Evolutionary conservation across 2,797 vertebrate genomes (phyloP).

Genomic region (Eupleurogrammus muticus): DNA sequence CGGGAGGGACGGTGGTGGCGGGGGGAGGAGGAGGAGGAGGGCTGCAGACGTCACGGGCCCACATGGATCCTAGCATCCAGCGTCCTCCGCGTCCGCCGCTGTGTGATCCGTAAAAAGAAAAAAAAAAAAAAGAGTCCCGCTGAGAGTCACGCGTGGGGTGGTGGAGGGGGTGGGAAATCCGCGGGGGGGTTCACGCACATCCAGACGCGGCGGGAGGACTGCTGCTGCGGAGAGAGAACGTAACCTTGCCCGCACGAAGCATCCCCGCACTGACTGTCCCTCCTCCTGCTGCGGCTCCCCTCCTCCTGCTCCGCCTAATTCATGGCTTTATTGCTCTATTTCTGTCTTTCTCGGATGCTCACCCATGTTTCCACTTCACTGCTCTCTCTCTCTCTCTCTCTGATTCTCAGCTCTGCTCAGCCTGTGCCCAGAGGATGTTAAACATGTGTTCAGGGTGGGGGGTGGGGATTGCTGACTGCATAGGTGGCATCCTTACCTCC

Average conservation of each 20-base stretch:
- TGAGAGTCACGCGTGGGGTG: slow-evolving; percentile 10
- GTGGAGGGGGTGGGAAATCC: slow-evolving; percentile 48
- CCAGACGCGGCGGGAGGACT: slow-evolving; percentile 23
- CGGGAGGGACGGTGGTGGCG: too few species aligned
- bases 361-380: slow-evolving; percentile 76
- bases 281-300: slow-evolving; percentile 34
- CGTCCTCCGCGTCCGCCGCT: slow-evolving; percentile 44
- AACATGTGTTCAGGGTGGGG: slow-evolving; percentile 82
- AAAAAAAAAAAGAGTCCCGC: slow-evolving; percentile 59
- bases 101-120: slow-evolving; percentile 45
- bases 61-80: slow-evolving; percentile 47
- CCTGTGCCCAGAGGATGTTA: slow-evolving; percentile 76
- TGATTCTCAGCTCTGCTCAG: slow-evolving; percentile 67
- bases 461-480: slow-evolving; percentile 74
- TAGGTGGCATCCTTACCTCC: slow-evolving; percentile 74
- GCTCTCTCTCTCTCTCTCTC: slow-evolving; percentile 57
- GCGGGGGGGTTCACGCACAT: slow-evolving; percentile 45
- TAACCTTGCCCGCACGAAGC: slow-evolving; percentile 44
- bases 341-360: slow-evolving; percentile 78
- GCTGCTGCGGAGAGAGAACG: slow-evolving; percentile 21
- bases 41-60: slow-evolving; percentile 58
- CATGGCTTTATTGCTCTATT: slow-evolving; percentile 80
- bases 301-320: slow-evolving; percentile 58
- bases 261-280: slow-evolving; percentile 20
- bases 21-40: neutral